phyloP scores from a whole-genome alignment of 1,140 invertebrate species.

The Sitodiplosis mosellana region DNA sequence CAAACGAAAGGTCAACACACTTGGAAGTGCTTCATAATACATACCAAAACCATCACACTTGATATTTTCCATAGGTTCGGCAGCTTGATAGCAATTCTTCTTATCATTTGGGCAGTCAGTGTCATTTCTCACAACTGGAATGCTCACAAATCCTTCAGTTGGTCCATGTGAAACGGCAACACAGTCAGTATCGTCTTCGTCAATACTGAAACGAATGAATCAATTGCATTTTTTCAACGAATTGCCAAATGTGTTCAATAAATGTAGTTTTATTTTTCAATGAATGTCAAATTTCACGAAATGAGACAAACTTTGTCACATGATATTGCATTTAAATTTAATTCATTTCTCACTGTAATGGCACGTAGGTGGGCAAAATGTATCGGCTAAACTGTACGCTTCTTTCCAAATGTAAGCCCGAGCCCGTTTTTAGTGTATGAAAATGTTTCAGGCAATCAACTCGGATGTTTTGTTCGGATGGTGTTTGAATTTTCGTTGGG shows the following conservation, averaged over 20 bases:
- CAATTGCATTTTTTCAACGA: too few species aligned
- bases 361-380: conserved; percentile 34
- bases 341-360: background rate
- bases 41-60: background rate
- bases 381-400: conserved; percentile 32
- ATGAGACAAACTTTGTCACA: background rate
- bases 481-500: conserved; percentile 33
- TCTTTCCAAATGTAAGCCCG: conserved; percentile 34
- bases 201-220: too few species aligned
- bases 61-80: background rate
- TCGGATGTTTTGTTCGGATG: conserved; percentile 43
- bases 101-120: too few species aligned
- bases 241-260: background rate
- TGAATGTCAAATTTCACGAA: background rate
- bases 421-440: too few species aligned
- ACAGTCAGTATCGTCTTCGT: too few species aligned
- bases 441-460: too few species aligned
- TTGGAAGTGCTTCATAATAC: background rate
- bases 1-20: background rate
- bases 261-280: background rate
- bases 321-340: background rate
- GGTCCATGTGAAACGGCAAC: too few species aligned
- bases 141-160: too few species aligned
- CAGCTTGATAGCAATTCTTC: background rate
- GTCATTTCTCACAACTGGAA: too few species aligned